Evolutionary conservation across 2,797 vertebrate genomes (phyloP), one percentile per base, ranked within the genome.

Genomic region (Onychomys torridus): DNA sequence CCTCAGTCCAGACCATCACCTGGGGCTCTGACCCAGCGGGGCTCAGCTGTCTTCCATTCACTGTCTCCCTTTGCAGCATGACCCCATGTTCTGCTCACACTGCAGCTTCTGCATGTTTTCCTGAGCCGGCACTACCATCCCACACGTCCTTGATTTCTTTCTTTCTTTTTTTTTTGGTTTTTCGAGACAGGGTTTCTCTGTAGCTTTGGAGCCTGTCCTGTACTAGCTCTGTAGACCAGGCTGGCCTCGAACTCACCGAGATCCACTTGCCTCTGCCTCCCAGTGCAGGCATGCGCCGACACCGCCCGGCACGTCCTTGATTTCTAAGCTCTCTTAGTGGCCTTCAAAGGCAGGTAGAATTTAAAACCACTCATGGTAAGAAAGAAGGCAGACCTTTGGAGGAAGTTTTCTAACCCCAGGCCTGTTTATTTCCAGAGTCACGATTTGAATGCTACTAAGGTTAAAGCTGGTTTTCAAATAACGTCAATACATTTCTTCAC

Each of bases 401-500:
- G 21, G 16, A 43, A 23, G 46, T 75, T 92, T 96, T 40, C 9
- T 89, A 89, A 90, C 37, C 43, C 11, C 25, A n/a, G 27, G 52
- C 27, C 52, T 90, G 43, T 63, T 87, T 77, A 32, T 96, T 95
- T 92, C 46, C 40, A 88, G 71, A 78, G 90, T 65, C 65, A 81
- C 95, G 34, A 82, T 2, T 4, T n/a, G 27, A 96, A 49, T 77
- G 40, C 37, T 3, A 81, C 79, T 69, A 40, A 55, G 61, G 13
- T 82, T 81, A 10, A 32, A 71, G 87, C n/a, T 90, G 6, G 88
- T 90, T 90, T 32, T 85, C 43, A 92, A 96, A 88, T 83, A 13
- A 67, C 52, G 76, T 63, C 40, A 59, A 88, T 43, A 34, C 55
- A 81, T 55, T 89, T 57, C 32, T 78, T 95, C 67, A 61, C 11